Percentiles rank a stretch among this genome's conserved stretches.
Evolutionary conservation across 1,140 invertebrate genomes (phyloP).

Genomic region (Bombyx mandarina): DNA sequence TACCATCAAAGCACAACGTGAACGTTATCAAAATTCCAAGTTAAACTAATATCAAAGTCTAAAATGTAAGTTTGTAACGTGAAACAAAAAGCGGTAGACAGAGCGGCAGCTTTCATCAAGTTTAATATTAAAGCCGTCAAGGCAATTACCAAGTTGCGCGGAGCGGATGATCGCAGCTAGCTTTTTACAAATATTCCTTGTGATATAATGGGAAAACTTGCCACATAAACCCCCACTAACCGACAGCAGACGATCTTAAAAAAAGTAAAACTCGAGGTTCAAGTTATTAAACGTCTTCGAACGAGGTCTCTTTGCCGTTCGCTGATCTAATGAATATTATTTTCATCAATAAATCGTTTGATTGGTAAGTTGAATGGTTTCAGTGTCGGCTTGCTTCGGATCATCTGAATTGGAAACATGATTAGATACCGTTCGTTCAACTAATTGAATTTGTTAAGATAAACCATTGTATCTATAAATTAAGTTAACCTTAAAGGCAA

Average conservation of each 20-base stretch:
- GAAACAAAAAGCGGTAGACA: constrained; percentile 45
- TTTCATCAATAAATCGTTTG: too few species aligned
- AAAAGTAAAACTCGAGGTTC: constrained; percentile 8
- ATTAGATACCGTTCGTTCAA: too few species aligned
- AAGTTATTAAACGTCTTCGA: too few species aligned
- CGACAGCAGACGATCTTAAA: constrained; percentile 50
- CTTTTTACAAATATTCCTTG: constrained; percentile 63
- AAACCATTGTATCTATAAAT: too few species aligned
- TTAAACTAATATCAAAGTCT: constrained; percentile 16
- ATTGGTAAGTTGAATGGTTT: too few species aligned
- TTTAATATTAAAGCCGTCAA: constrained; percentile 60
- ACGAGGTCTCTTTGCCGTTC: too few species aligned
- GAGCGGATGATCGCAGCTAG: constrained; percentile 39
- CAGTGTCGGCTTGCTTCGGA: background rate
- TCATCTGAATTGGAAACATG: background rate
- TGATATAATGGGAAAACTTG: constrained; percentile 64
- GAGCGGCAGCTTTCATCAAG: constrained; percentile 61
- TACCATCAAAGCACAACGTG: too few species aligned
- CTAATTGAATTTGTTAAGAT: too few species aligned
- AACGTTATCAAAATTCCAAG: background rate
- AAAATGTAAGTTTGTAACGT: constrained; percentile 45
- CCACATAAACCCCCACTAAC: constrained; percentile 35
- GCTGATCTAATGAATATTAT: too few species aligned
- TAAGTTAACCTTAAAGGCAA: too few species aligned
- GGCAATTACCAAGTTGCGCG: constrained; percentile 62